phyloP scores from a whole-genome alignment of 2,797 vertebrate species.

The Carduelis carduelis region DNA sequence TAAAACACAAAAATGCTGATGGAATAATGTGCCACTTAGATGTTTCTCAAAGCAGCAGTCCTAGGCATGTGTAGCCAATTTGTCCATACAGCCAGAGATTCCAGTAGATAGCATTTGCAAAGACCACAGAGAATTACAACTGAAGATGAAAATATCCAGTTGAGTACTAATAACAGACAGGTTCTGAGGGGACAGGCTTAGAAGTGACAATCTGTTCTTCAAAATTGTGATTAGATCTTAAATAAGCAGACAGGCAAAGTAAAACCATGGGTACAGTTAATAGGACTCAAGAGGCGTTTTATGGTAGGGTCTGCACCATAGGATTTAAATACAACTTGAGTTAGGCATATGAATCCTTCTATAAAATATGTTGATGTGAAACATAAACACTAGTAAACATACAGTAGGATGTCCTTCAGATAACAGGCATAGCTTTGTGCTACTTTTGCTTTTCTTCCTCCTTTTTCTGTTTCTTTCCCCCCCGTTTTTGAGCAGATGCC shows the following conservation, averaged over 20 bases:
- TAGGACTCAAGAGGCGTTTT: conserved; percentile 86
- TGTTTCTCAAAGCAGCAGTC: conserved; percentile 28
- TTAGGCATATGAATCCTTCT: conserved; percentile 62
- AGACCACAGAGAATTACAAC: conserved; percentile 61
- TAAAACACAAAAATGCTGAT: neutral
- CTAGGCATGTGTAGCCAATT: conserved; percentile 48
- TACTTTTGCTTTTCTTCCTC: neutral
- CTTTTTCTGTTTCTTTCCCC: neutral
- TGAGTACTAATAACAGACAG: conserved; percentile 72
- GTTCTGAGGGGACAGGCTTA: conserved; percentile 66
- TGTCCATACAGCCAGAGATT: conserved; percentile 42
- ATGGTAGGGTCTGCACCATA: conserved; percentile 78
- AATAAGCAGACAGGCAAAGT: conserved; percentile 80
- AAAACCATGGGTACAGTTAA: conserved; percentile 85
- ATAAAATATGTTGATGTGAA: conserved; percentile 59
- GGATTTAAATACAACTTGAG: conserved; percentile 82
- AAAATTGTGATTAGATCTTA: conserved; percentile 72
- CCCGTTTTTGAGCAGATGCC: neutral
- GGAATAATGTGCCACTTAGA: conserved; percentile 24
- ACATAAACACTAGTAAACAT: conserved; percentile 54
- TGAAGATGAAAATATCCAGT: conserved; percentile 73
- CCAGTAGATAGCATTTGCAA: conserved; percentile 52
- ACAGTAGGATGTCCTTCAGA: conserved; percentile 32
- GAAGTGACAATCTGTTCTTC: conserved; percentile 74
- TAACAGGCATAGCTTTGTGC: neutral